A percentile compares a stretch with the other conserved stretches of the same genome.
phyloP scores from a whole-genome alignment of 2,888 invertebrate species.

The Oligia fasciuncula region DNA sequence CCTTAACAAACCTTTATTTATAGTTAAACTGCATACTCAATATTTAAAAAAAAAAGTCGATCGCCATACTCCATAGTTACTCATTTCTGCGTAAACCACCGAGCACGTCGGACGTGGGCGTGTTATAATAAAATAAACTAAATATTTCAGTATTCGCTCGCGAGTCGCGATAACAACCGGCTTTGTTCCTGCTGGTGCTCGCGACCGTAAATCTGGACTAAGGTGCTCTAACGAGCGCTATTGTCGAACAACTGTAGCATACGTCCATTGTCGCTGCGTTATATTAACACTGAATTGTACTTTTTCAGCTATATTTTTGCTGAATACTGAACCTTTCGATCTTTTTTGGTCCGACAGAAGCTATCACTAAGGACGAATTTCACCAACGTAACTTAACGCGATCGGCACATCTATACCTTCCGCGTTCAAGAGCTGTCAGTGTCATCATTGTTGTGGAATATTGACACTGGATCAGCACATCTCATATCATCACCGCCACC shows the following conservation, averaged over 20 bases:
- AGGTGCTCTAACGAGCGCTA: slow-evolving; percentile 78
- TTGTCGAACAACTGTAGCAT: slow-evolving; percentile 67
- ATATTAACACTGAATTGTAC: slow-evolving; percentile 21
- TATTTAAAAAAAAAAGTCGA: background rate
- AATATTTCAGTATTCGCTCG: slow-evolving; percentile 50
- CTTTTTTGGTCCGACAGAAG: background rate
- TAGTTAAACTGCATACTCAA: background rate
- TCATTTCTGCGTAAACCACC: slow-evolving; percentile 47
- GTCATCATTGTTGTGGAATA: background rate
- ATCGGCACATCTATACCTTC: background rate
- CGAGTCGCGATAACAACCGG: slow-evolving; percentile 75
- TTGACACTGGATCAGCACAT: background rate
- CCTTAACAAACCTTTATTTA: background rate
- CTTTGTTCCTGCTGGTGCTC: slow-evolving; percentile 74
- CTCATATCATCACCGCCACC: too few relatives aligned
- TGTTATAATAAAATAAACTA: slow-evolving; percentile 46
- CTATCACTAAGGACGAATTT: background rate
- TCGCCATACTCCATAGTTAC: background rate
- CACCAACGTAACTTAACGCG: background rate
- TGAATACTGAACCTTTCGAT: background rate
- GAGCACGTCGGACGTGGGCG: slow-evolving; percentile 46
- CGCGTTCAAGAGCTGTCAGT: background rate
- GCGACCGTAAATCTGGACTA: slow-evolving; percentile 79
- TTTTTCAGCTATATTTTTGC: background rate
- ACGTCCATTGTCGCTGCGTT: slow-evolving; percentile 60